Conservation (phyloP, 2,888 invertebrate species). For the Dicycla oo region DNA sequence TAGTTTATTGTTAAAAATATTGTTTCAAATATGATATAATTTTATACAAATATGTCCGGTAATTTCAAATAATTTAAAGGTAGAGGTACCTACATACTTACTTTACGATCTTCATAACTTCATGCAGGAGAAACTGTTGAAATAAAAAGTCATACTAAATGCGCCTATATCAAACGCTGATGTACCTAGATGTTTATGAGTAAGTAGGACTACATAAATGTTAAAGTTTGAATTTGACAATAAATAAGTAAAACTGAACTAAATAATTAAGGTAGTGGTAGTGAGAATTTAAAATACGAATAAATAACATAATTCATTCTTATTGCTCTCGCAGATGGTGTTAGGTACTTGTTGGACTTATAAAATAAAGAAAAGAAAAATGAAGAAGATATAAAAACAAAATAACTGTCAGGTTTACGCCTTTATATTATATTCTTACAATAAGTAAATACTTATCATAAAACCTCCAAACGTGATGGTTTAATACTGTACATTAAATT, state of each 20-base stretch:
- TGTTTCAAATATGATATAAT: background rate
- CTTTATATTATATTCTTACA: constrained; percentile 30
- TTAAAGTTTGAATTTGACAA: background rate
- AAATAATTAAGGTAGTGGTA: constrained; percentile 22
- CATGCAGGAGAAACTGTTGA: background rate
- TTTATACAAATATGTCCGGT: background rate
- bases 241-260: constrained; percentile 18
- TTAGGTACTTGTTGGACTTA: constrained; percentile 14
- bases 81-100: too few relatives aligned
- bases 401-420: constrained; percentile 37
- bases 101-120: background rate
- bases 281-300: constrained; percentile 39
- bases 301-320: constrained; percentile 42
- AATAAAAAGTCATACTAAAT: constrained; percentile 1
- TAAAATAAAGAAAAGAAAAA: constrained; percentile 33
- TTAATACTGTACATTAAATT: constrained; percentile 41
- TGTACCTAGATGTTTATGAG: constrained; percentile 1
- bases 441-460: constrained; percentile 41
- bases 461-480: constrained; percentile 40
- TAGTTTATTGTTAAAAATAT: constrained; percentile 1
- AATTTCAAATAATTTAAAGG: background rate
- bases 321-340: constrained; percentile 18
- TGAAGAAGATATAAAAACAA: constrained; percentile 43
- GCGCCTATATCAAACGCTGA: background rate
- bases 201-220: background rate